Evolutionary conservation across 2,888 invertebrate genomes (phyloP), one percentile per base, ranked within the genome.

Genomic region (Chrysomela aeneicollis): DNA sequence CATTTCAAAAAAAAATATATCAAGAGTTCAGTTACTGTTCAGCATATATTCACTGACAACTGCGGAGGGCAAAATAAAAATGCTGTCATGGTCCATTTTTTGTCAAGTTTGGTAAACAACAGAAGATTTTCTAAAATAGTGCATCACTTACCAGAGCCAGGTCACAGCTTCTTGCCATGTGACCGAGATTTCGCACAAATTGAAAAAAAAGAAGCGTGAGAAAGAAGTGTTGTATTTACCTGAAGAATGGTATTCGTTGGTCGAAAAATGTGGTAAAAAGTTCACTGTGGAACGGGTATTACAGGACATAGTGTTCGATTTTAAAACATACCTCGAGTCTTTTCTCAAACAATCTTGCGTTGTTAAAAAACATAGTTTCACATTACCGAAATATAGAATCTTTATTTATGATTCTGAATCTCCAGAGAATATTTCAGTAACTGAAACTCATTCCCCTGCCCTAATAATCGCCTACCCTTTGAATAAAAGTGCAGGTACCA

Each of bases 191-290:
- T 26, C 6, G 26, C 4, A 26, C 3, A 5, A 26, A 26, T 26
- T 26, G 26, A 26, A 26, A 26, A 26, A 26, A 26, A 26, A 42
- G 49, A 55, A 60, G 51, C 50, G 65, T 37, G 55, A 17, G 17
- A 65, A 69, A 59, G 61, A 69, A 35, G 5, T 64, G 12, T 35
- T 67, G 26, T 67, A 67, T 55, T 32, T 60, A 10, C 67, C 69
- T 47, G 26, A 26, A 26, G 26, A 26, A 26, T 5, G 3, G 26
- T 26, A 26, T 26, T 26, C 4, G 6, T 26, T 26, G 26, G 26
- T 67, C 8, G 57, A 66, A 54, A 66, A 26, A 30, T 61, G 63
- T 59, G 63, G 66, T 21, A 69, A 65, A 60, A 67, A 70, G 46
- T 69, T 64, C 17, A 37, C 47, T 10, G 61, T 67, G 0, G 63